Percentiles rank a stretch among this genome's conserved stretches.
phyloP scores from a whole-genome alignment of 2,797 vertebrate genomes.

The Cyclura pinguis region DNA sequence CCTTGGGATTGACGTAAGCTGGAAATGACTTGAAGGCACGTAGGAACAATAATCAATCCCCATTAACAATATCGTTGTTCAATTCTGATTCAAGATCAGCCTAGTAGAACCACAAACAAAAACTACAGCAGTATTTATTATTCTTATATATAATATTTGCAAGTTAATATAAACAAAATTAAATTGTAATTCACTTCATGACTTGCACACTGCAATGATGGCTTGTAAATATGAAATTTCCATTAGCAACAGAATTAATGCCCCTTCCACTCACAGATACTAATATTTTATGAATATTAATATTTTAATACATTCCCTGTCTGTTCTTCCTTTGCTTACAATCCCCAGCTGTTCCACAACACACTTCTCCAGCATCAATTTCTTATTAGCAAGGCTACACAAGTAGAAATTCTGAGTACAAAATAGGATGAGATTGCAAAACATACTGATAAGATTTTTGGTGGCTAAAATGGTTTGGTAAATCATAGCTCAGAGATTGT shows the following conservation, averaged over 20 bases:
- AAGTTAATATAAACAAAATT: slow-evolving; percentile 36
- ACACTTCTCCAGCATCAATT: slow-evolving; percentile 29
- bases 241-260: slow-evolving; percentile 18
- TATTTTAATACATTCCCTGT: not conserved
- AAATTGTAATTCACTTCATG: slow-evolving; percentile 20
- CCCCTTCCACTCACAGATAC: not conserved
- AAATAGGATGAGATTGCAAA: not conserved
- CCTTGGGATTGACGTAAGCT: too few relatives aligned
- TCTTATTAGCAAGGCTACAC: slow-evolving; percentile 4
- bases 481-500: not conserved
- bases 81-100: slow-evolving; percentile 5
- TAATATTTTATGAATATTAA: not conserved
- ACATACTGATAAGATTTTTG: not conserved
- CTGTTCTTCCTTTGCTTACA: not conserved
- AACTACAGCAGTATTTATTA: not conserved
- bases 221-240: slow-evolving; percentile 25
- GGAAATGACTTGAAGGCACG: too few relatives aligned
- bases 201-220: slow-evolving; percentile 2
- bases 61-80: not conserved
- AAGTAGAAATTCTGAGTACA: slow-evolving; percentile 10
- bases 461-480: not conserved
- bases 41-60: not conserved
- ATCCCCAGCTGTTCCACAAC: not conserved
- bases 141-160: slow-evolving; percentile 35
- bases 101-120: not conserved